Percentiles rank a stretch among this genome's conserved stretches.
Conservation (phyloP, 1,140 invertebrate genomes). For the Plectus sambesii region DNA sequence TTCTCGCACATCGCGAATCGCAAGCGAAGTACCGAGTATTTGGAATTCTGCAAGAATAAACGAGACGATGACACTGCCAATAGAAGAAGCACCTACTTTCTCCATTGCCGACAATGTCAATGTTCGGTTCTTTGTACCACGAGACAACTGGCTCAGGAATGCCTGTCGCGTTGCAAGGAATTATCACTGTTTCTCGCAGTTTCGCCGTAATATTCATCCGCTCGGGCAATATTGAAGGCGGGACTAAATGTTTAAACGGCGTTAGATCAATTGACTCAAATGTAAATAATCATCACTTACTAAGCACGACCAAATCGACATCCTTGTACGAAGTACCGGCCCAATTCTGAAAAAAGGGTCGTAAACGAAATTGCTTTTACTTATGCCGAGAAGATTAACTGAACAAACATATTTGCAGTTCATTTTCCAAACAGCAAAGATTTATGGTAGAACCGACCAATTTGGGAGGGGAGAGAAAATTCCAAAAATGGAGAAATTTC, state of each 20-base stretch:
- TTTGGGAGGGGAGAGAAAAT: too few species aligned
- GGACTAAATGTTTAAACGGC: constrained; percentile 24
- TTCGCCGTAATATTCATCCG: constrained; percentile 29
- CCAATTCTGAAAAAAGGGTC: too few species aligned
- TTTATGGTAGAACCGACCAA: too few species aligned
- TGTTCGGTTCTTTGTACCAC: constrained; percentile 39
- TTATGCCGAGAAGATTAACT: too few species aligned
- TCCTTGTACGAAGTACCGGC: constrained; percentile 59
- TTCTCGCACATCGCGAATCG: constrained; percentile 62
- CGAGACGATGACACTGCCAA: neutral
- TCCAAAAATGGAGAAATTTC: too few species aligned
- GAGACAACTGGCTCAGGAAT: constrained; percentile 44
- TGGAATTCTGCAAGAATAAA: constrained; percentile 36
- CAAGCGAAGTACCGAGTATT: constrained; percentile 50
- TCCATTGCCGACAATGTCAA: constrained; percentile 26
- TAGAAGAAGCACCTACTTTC: constrained; percentile 27
- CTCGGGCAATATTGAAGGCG: constrained; percentile 33
- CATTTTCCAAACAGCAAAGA: too few species aligned
- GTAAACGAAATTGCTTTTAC: too few species aligned
- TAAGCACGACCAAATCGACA: constrained; percentile 51
- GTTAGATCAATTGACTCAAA: constrained; percentile 3
- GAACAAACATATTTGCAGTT: too few species aligned
- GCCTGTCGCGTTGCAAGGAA: constrained; percentile 45
- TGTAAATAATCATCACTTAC: constrained; percentile 21
- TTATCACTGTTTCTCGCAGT: constrained; percentile 24